phyloP scores from a whole-genome alignment of 2,797 vertebrate species.

The Philypnodon macrostomus region DNA sequence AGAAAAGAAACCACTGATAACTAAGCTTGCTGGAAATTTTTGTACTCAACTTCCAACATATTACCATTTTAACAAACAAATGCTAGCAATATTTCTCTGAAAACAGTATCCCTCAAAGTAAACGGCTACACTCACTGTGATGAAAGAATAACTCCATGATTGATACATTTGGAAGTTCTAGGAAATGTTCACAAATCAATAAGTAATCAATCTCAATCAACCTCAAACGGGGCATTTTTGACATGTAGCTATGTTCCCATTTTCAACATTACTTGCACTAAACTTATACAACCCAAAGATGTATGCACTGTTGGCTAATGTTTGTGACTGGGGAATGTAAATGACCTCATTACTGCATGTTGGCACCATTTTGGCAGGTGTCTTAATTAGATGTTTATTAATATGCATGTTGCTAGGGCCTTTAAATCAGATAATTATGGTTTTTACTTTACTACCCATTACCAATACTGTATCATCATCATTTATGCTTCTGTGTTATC shows the following conservation, averaged over 20 bases:
- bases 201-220: no score
- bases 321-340: slow-evolving; percentile 1
- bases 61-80: no score
- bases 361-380: slow-evolving; percentile 5
- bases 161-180: background rate
- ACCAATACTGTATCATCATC: slow-evolving; percentile 2
- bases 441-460: slow-evolving; percentile 6
- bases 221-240: background rate
- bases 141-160: background rate
- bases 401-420: background rate
- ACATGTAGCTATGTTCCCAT: background rate
- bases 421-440: slow-evolving; percentile 2
- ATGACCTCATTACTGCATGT: slow-evolving; percentile 4
- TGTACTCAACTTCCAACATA: no score
- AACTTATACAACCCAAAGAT: background rate
- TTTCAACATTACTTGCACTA: background rate
- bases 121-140: background rate
- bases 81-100: no score
- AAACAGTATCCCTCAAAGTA: no score
- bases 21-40: no score
- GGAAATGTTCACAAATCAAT: background rate
- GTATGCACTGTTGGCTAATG: background rate
- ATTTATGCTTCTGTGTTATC: background rate
- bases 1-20: no score
- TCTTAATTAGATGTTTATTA: slow-evolving; percentile 3